phyloP scores from a whole-genome alignment of 2,113 vertebrate species.

The Aix galericulata region DNA sequence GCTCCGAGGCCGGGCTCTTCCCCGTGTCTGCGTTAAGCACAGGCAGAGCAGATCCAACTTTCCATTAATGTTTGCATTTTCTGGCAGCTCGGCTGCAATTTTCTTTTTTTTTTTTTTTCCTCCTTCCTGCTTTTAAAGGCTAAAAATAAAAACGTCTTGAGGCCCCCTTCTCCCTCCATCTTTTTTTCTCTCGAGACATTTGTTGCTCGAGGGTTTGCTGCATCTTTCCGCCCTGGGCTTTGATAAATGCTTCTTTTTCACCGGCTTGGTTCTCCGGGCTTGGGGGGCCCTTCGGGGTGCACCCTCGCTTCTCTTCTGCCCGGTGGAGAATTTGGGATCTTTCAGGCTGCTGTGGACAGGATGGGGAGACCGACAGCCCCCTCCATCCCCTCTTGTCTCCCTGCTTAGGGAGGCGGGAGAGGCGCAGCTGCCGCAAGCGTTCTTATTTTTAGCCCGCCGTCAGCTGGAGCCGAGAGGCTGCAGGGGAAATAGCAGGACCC shows the following conservation, averaged over 20 bases:
- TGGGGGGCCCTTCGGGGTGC: not conserved
- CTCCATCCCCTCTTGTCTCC: not conserved
- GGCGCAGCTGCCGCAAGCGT: not conserved
- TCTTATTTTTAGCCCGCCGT: conserved; percentile 27
- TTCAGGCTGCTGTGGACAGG: not conserved
- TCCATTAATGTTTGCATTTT: conserved; percentile 23
- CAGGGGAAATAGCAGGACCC: not conserved
- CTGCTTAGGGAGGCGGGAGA: not conserved
- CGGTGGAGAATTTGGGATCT: not conserved
- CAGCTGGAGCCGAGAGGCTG: conserved; percentile 21
- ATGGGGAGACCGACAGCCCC: not conserved
- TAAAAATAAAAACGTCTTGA: conserved; percentile 52
- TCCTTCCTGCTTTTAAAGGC: conserved; percentile 56
- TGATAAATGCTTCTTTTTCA: not conserved
- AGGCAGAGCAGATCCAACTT: conserved; percentile 37
- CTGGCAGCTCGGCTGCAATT: conserved; percentile 40
- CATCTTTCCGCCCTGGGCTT: not conserved
- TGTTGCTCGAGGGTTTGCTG: not conserved
- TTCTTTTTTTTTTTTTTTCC: not conserved
- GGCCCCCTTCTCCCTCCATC: conserved; percentile 48
- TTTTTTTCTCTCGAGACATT: not conserved
- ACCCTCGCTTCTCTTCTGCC: not conserved
- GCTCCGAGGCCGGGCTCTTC: rapidly evolving
- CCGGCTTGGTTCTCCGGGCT: rapidly evolving
- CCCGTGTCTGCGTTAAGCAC: not conserved